phyloP scores from a whole-genome alignment of 1,140 invertebrate species.

The Lucilia cuprina region DNA sequence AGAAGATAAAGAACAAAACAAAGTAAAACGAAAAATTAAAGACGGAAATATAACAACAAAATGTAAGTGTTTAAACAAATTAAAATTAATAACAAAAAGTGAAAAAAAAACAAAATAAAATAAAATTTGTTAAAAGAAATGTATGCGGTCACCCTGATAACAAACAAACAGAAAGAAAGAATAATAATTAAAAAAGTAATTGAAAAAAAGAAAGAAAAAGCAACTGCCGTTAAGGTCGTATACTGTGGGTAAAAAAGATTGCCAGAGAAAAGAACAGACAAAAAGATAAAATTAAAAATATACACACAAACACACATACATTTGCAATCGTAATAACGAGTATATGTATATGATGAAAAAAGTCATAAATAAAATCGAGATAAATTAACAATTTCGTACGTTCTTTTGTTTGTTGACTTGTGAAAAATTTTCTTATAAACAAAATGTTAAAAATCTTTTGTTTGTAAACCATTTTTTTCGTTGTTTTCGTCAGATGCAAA shows the following conservation, averaged over 20 bases:
- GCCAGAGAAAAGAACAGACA: background rate
- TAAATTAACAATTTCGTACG: slow-evolving; percentile 2
- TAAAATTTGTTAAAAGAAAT: background rate
- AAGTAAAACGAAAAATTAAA: slow-evolving; percentile 10
- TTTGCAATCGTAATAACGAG: background rate
- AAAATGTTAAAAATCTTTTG: background rate
- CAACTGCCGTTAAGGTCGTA: slow-evolving; percentile 1
- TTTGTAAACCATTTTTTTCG: background rate
- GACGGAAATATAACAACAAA: slow-evolving; percentile 5
- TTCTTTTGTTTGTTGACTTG: background rate
- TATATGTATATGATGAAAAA: background rate
- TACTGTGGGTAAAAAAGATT: background rate
- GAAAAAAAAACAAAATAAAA: background rate
- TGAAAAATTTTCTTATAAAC: background rate
- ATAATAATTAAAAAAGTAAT: background rate
- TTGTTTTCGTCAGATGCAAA: background rate
- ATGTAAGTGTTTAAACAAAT: background rate
- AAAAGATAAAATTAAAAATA: slow-evolving; percentile 3
- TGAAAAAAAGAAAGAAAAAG: background rate
- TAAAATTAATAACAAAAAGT: background rate
- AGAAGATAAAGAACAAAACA: slow-evolving; percentile 34
- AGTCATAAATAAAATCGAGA: background rate
- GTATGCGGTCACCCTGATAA: background rate
- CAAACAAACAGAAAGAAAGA: background rate
- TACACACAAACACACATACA: background rate